Base-by-base conservation (phyloP, 2,797 vertebrate species). In the Cryptoprocta ferox region DNA sequence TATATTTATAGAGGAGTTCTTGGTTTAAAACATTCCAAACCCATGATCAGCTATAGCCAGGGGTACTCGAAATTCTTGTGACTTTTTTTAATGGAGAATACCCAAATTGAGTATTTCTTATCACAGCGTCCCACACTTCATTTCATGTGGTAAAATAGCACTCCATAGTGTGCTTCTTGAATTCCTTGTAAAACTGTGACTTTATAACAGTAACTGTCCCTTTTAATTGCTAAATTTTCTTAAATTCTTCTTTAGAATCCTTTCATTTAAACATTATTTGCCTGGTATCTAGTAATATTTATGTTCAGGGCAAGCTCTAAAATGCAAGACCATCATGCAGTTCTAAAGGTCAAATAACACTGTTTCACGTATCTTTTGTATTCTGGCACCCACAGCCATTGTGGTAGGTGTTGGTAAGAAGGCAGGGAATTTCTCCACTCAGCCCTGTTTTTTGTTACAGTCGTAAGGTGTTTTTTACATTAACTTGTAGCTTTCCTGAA, bases 11-110 rank as follows among this genome's bases (percentile, higher is more conserved):
- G 73, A 32, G 35, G 30, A 83, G 13, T 94, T 7, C 19, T 95
- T 75, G 45, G 24, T 96, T 96, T 93, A 84, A 95, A 89, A 89
- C 73, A 85, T 87, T 79, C 14, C 19, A 79, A 81, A 94, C 5
- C 16, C 26, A 24, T 45, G 3, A 56, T 89, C 63, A 61, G 3
- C 24, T 83, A 24, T 61, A 89, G 61, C 9, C 3, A 56, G 61
- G 45, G 4, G 3, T 90, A 82, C 68, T 92, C 19, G 56, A 12
- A 78, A 73, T 89, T 89, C 66, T 80, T 95, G 42, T 76, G 32
- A 59, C 18, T 89, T 66, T 78, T 68, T 65, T 90, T 39, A 81
- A 81, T 73, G 32, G 37, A 71, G 30, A 76, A 14, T 56, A 80
- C n/a, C 35, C 48, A 71, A 35, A 78, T 90, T 96, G 50, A 93